Evolutionary conservation across 2,113 vertebrate species (phyloP), one percentile per base, ranked within the genome.

Genomic region (Megalops atlanticus): DNA sequence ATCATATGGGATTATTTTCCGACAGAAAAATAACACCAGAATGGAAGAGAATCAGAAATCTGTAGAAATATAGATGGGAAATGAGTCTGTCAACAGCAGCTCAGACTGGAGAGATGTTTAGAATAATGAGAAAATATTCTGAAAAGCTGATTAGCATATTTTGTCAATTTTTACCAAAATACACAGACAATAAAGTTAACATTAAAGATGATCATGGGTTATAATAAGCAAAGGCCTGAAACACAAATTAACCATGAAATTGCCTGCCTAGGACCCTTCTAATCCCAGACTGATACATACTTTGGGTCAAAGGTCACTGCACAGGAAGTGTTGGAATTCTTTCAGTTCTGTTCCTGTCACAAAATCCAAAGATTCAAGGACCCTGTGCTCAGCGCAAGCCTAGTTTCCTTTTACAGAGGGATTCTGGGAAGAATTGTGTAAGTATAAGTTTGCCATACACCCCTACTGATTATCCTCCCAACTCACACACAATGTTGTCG

Each of bases 291-390:
- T 38, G 86, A 90, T 88, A 88, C 88, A 87, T 75, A 82, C 85
- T 87, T 85, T 84, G 78, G 87, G 89, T 92, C 87, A 91, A 87
- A 92, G 89, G 86, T 88, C 84, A 84, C 71, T 81, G 75, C 36
- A 81, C 85, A 92, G 93, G 92, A 94, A 93, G 86, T 89, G 88
- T 84, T 85, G 87, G 85, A 88, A 90, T 90, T 88, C 84, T 85
- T 89, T 81, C 3, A 70, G n/a, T n/a, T n/a, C 84, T 77, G 81
- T 85, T 76, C 80, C 79, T 71, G 79, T 49, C 83, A 81, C 90
- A 88, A 91, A 86, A 91, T 86, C 80, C 91, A 90, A 91, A 91
- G 91, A 90, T 87, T 47, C 84, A 75, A 81, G 76, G 43, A n/a
- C n/a, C n/a, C 21, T 73, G 78, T 74, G 38, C 2, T 15, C 14